Base-by-base conservation (phyloP, 2,113 vertebrate genomes). In the Periophthalmus modestus region DNA sequence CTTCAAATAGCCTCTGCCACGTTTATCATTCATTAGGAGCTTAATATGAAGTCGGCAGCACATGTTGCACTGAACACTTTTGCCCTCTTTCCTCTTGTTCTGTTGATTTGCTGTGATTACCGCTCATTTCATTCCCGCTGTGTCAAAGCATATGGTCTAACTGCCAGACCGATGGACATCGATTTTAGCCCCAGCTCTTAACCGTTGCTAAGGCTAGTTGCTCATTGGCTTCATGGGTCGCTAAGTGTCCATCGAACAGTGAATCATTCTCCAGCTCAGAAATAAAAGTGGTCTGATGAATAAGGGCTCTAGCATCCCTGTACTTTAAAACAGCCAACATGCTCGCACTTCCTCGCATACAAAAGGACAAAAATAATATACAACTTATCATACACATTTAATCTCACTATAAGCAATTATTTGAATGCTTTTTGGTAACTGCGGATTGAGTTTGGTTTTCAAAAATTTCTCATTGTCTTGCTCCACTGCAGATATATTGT, bases 231-330 rank as follows among this genome's bases (percentile, higher is more conserved):
- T 78, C 71, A 71, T 24, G 59, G 78, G 79, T 87, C 81, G 81
- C 76, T 81, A 83, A 88, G 78, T 88, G 81, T 84, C 75, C 74
- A 74, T 74, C 61, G 33, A 11, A 66, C 63, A 82, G 78, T 79
- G 86, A 89, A 70, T 88, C 80, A 80, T 78, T 66, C 55, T 48
- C 71, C 71, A 36, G 78, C 18, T 62, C 76, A 81, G 83, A 73
- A 85, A 85, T 86, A 75, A 71, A 81, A 85, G 77, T 36, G 66
- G 55, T 7, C 2, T 66, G 75, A 79, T 82, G 75, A 65, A 81
- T 69, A 0, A 75, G 72, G 23, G 43, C 66, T 80, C 63, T 67
- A 23, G 47, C 67, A 48, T 76, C 63, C 1, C 63, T 65, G 77
- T 63, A 68, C 13, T 57, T 72, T 39, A 68, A 78, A 75, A 34